These are phyloP conservation scores for Isurus oxyrinchus DNA, from an alignment of 2,113 vertebrate species.

Conservation along the genomic window DNA sequence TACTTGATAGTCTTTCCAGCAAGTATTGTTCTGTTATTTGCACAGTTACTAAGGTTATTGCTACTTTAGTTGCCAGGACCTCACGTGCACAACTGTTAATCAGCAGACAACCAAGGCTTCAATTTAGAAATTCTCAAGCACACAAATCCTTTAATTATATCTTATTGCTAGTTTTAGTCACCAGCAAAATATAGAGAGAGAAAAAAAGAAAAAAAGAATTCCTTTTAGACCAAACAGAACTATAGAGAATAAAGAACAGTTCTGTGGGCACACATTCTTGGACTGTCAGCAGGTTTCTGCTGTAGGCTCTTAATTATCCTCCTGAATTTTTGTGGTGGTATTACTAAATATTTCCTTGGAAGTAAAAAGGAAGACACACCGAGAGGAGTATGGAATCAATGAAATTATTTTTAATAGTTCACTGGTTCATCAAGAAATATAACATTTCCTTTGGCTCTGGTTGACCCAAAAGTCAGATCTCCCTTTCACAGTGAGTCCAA, in stretches of 20 bases:
- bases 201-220: neutral
- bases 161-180: neutral
- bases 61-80: neutral
- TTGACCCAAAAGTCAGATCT: neutral
- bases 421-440: neutral
- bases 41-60: neutral
- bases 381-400: neutral
- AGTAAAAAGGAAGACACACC: neutral
- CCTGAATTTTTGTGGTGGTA: neutral
- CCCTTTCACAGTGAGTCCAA: neutral
- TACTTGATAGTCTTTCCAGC: neutral
- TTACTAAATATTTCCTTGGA: neutral
- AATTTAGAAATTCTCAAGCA: neutral
- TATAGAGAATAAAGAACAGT: neutral
- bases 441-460: neutral
- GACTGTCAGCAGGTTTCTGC: neutral
- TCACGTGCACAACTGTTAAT: neutral
- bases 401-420: neutral
- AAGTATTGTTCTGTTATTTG: neutral
- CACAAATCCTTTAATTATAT: conserved; percentile 9
- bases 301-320: neutral
- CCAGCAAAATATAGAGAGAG: neutral
- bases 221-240: neutral
- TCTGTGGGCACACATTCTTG: neutral
- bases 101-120: neutral